These are phyloP conservation scores for Toxonevra muliebris DNA, from an alignment of 2,888 invertebrate genomes.

Conservation along the genomic window DNA sequence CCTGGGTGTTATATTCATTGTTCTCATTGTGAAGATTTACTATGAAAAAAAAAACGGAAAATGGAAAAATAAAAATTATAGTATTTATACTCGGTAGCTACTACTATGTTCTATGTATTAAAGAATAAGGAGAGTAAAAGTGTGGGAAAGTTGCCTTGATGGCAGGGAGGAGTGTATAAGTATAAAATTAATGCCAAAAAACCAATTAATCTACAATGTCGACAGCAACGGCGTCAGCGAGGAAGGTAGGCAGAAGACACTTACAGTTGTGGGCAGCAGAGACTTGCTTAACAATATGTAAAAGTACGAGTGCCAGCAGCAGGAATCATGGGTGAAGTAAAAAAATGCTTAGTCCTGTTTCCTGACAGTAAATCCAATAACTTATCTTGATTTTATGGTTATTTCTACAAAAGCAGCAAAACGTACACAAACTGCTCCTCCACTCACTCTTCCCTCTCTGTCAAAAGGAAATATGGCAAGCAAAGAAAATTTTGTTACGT, in stretches of 20 bases:
- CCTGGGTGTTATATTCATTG: not conserved
- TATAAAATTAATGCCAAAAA: constrained; percentile 45
- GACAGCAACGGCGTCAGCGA: not conserved
- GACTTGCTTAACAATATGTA: not conserved
- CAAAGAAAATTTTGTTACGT: no score
- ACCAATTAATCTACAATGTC: constrained; percentile 59
- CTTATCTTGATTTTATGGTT: constrained; percentile 62
- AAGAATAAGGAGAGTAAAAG: no score
- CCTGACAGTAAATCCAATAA: constrained; percentile 62
- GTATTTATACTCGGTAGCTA: no score
- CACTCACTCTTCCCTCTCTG: no score
- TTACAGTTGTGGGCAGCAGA: not conserved
- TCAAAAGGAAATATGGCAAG: no score
- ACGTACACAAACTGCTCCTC: no score
- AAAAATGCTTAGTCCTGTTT: constrained; percentile 54
- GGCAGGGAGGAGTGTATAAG: no score
- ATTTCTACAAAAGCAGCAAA: constrained; percentile 38
- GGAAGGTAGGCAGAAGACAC: not conserved
- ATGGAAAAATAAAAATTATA: constrained; percentile 5
- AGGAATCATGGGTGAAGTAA: not conserved
- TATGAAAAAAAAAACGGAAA: not conserved
- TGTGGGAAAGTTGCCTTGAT: no score
- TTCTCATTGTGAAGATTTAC: not conserved
- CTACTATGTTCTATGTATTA: no score
- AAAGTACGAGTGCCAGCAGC: not conserved